A percentile compares a stretch with the other conserved stretches of the same genome.
phyloP scores from a whole-genome alignment of 2,888 invertebrate species.

The Zonitis immaculata region DNA sequence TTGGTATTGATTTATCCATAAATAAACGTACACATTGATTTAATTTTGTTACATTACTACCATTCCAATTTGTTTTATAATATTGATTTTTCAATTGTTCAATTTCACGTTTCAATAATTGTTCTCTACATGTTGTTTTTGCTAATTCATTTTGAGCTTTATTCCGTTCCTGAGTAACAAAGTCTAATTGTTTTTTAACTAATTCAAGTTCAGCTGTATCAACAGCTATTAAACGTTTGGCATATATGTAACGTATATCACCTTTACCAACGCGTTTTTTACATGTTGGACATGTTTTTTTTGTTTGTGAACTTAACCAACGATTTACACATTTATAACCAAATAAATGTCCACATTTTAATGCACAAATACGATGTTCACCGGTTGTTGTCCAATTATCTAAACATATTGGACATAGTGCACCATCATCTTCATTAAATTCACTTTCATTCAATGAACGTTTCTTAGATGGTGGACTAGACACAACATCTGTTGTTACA shows the following conservation, averaged over 20 bases:
- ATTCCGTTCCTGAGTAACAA: slow-evolving; percentile 55
- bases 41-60: background rate
- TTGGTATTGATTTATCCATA: slow-evolving; percentile 62
- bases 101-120: slow-evolving; percentile 46
- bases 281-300: slow-evolving; percentile 82
- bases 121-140: slow-evolving; percentile 47
- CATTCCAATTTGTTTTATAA: slow-evolving; percentile 1
- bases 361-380: slow-evolving; percentile 75
- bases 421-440: slow-evolving; percentile 60
- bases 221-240: slow-evolving; percentile 66
- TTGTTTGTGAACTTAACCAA: slow-evolving; percentile 62
- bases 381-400: slow-evolving; percentile 86
- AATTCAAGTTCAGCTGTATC: slow-evolving; percentile 74
- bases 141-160: slow-evolving; percentile 61
- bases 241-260: slow-evolving; percentile 65
- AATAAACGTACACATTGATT: slow-evolving; percentile 45
- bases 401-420: slow-evolving; percentile 81
- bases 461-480: slow-evolving; percentile 18
- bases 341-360: slow-evolving; percentile 91
- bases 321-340: slow-evolving; percentile 73
- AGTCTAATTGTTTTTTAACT: slow-evolving; percentile 59
- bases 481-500: slow-evolving; percentile 6
- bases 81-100: slow-evolving; percentile 27
- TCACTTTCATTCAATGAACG: slow-evolving; percentile 30
- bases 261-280: slow-evolving; percentile 55